phyloP scores from a whole-genome alignment of 2,797 vertebrate species.

The Podargus strigoides region DNA sequence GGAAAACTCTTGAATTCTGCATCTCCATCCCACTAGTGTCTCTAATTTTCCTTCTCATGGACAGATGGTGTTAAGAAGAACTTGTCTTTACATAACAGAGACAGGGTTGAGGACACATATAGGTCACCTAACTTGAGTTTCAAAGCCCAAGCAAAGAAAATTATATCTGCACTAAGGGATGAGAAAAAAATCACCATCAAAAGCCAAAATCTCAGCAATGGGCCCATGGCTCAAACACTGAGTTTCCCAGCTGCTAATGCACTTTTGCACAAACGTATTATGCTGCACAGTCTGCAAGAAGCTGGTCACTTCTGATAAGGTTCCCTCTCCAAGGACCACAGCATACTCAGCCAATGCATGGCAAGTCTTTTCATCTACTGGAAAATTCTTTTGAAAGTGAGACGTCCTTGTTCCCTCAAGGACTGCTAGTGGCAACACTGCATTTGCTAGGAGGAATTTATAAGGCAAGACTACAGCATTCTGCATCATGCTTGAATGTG shows the following conservation, averaged over 20 bases:
- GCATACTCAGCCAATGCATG: not conserved
- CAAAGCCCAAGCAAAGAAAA: not conserved
- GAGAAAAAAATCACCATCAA: not conserved
- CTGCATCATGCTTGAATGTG: not conserved
- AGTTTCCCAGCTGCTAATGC: not conserved
- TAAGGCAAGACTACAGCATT: not conserved
- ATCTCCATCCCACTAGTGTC: not conserved
- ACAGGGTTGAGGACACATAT: not conserved
- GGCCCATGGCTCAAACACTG: not conserved
- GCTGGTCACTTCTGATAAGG: not conserved
- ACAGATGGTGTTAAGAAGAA: not conserved
- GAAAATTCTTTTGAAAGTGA: not conserved
- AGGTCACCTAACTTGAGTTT: not conserved
- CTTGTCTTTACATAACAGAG: not conserved
- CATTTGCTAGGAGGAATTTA: not conserved
- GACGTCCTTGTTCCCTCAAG: not conserved
- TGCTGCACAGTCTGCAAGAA: not conserved
- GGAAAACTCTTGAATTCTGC: not conserved
- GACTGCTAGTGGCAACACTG: rapidly evolving
- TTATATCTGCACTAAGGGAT: not conserved
- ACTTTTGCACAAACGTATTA: not conserved
- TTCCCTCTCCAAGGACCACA: not conserved
- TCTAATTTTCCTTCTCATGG: not conserved
- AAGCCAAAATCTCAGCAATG: not conserved
- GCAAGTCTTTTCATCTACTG: not conserved